Evolutionary conservation across 2,888 invertebrate genomes (phyloP).

Genomic region (Ellobium chinense): DNA sequence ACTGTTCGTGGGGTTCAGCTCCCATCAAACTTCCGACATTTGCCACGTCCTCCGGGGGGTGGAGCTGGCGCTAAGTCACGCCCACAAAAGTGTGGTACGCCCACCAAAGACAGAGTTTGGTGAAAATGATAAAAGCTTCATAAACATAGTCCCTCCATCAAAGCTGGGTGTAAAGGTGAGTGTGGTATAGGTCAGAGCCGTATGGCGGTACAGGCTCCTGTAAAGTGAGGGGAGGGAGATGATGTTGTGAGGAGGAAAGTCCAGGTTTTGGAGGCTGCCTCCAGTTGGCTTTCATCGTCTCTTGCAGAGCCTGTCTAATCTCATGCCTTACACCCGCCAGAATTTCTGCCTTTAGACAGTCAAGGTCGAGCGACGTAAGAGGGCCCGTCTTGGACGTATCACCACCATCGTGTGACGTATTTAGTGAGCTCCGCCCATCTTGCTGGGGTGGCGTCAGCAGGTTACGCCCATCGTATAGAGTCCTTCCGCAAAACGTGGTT

Average conservation of each 20-base stretch:
- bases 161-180: conserved; percentile 78
- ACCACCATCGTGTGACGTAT: conserved; percentile 34
- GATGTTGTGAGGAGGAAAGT: background rate
- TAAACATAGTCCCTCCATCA: no score
- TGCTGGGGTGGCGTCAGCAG: conserved; percentile 16
- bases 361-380: conserved; percentile 70
- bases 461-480: conserved; percentile 4
- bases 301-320: conserved; percentile 50
- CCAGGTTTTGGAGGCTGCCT: background rate
- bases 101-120: no score
- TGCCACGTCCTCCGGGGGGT: no score
- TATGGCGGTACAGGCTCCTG: conserved; percentile 46
- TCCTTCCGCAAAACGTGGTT: conserved; percentile 31
- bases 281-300: conserved; percentile 11
- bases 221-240: conserved; percentile 53
- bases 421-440: conserved; percentile 17
- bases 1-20: no score
- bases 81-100: no score
- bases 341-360: conserved; percentile 74
- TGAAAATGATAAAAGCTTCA: no score
- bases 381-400: conserved; percentile 36
- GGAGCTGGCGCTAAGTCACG: no score
- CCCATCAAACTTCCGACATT: no score
- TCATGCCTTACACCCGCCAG: conserved; percentile 71
- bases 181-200: conserved; percentile 76